Evolutionary conservation across 2,888 invertebrate species (phyloP), one percentile per base, ranked within the genome.

Genomic region (Pyrocoelia pectoralis): DNA sequence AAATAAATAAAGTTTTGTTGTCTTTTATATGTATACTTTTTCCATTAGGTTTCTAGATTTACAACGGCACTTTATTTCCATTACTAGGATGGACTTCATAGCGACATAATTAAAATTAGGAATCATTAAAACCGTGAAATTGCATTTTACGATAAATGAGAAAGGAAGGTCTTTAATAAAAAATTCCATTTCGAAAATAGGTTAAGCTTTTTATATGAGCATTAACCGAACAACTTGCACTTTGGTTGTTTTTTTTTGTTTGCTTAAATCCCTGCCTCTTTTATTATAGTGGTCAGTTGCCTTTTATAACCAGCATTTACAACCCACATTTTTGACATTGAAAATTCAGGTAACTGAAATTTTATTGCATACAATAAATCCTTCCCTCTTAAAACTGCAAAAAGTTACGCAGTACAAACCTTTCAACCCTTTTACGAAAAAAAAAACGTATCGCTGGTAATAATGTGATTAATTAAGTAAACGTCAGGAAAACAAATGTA

Each of bases 401-500:
- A 46, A 17, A 46, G 5, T 15, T 17, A n/a, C 10, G 5, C 18
- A n/a, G 17, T 17, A 24, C 17, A 17, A 15, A 46, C 5, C 8
- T 46, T 18, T 18, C 46, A 46, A 17, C 46, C 15, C 46, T 12
- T 12, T 41, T 13, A 41, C 13, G 14, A 4, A 5, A 15, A 41
- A 41, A 41, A 41, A 41, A 41, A 13, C 14, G n/a, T n/a, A n/a
- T n/a, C n/a, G n/a, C 15, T 1, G 46, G 13, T 18, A 17, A 17
- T 46, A 46, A 46, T 8, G 17, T n/a, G n/a, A 46, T 46, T 46
- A 46, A 46, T 17, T 46, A 46, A 46, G 17, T 46, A 46, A 46
- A 18, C 18, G 46, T 46, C 17, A 46, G 17, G 10, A 15, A 46
- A 18, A n/a, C 18, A 46, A 46, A 46, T 50, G n/a, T n/a, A 28